A percentile compares a stretch with the other conserved stretches of the same genome.
Conservation (phyloP, 2,797 vertebrate genomes). For the Lithobates sylvaticus region DNA sequence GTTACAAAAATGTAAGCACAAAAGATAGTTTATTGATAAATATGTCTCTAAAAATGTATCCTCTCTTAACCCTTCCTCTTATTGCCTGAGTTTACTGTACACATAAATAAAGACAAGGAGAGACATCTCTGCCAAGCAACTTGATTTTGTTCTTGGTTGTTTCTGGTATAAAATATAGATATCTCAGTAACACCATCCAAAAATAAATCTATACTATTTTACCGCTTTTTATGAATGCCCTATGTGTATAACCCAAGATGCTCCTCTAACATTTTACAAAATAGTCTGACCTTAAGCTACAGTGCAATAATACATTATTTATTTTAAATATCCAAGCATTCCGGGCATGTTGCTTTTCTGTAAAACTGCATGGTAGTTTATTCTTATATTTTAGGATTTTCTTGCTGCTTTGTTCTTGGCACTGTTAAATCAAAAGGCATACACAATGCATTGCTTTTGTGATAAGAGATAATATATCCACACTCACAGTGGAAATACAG, state of each 20-base stretch:
- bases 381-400: background rate
- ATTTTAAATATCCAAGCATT: background rate
- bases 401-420: background rate
- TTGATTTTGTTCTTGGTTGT: background rate
- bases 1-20: too few species aligned
- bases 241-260: background rate
- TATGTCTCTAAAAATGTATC: too few species aligned
- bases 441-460: too few species aligned
- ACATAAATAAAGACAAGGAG: background rate
- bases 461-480: too few species aligned
- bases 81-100: background rate
- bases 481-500: too few species aligned
- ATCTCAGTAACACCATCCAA: conserved; percentile 16
- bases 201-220: background rate
- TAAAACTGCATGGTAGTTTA: background rate
- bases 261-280: background rate
- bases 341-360: too few species aligned
- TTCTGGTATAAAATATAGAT: background rate
- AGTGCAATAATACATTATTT: background rate
- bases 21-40: too few species aligned
- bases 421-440: background rate
- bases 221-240: background rate
- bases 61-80: too few species aligned
- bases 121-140: background rate
- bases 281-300: background rate